Evolutionary conservation across 2,113 vertebrate genomes (phyloP).

Genomic region (Ancistrus triradiatus): DNA sequence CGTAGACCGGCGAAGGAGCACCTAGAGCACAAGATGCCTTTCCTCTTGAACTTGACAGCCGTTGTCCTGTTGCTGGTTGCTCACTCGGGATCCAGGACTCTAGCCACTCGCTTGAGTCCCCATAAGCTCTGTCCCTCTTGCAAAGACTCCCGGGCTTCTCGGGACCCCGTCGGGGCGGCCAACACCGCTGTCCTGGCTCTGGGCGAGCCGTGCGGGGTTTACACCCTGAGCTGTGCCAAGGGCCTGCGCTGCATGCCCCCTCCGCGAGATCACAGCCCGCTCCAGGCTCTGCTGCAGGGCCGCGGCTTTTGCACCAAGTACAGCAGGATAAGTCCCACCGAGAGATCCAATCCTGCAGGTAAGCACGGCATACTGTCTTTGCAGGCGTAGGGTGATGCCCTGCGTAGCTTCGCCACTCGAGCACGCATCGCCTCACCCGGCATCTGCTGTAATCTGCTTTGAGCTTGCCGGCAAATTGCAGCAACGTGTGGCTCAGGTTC

Average conservation of each 20-base stretch:
- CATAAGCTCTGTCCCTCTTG: slow-evolving; percentile 67
- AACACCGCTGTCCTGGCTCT: slow-evolving; percentile 65
- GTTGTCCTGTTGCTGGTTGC: slow-evolving; percentile 67
- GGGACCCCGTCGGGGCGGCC: slow-evolving; percentile 59
- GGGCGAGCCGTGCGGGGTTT: slow-evolving; percentile 73
- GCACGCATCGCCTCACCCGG: slow-evolving; percentile 18
- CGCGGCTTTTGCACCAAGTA: slow-evolving; percentile 68
- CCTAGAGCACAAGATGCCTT: slow-evolving; percentile 64
- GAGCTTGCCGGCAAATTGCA: slow-evolving; percentile 26
- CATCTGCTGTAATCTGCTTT: slow-evolving; percentile 27
- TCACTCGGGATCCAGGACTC: slow-evolving; percentile 64
- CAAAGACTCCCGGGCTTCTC: slow-evolving; percentile 64
- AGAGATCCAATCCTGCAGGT: slow-evolving; percentile 72
- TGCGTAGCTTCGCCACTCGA: not conserved
- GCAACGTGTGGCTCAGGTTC: slow-evolving; percentile 48
- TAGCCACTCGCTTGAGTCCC: slow-evolving; percentile 62
- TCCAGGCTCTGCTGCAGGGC: slow-evolving; percentile 77
- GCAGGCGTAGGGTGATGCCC: not conserved
- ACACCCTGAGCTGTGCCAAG: slow-evolving; percentile 71
- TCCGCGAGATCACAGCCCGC: slow-evolving; percentile 68
- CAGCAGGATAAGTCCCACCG: slow-evolving; percentile 61
- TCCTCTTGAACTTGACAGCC: slow-evolving; percentile 63
- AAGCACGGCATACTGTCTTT: slow-evolving; percentile 43
- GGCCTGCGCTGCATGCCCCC: slow-evolving; percentile 76
- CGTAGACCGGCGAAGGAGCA: slow-evolving; percentile 53